These are phyloP conservation scores for Zaprionus nigranus DNA, from an alignment of 1,140 invertebrate genomes.

Conservation along the genomic window DNA sequence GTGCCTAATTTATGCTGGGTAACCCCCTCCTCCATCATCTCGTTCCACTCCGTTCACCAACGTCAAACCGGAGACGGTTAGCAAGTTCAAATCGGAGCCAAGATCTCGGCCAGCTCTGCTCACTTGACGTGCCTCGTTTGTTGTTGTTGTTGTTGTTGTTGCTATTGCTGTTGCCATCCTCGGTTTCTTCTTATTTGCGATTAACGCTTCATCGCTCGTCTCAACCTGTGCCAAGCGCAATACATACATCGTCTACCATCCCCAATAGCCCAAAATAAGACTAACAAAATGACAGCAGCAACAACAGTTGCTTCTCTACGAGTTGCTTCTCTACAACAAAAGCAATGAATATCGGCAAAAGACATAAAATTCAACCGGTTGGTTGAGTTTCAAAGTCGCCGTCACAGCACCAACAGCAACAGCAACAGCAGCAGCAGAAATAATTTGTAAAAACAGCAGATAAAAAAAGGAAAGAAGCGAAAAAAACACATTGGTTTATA, in stretches of 20 bases:
- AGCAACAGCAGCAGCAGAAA: slow-evolving; percentile 50
- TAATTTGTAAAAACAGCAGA: slow-evolving; percentile 67
- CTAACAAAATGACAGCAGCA: slow-evolving; percentile 46
- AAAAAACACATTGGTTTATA: slow-evolving; percentile 49
- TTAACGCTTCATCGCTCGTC: slow-evolving; percentile 51
- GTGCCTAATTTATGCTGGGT: slow-evolving; percentile 47
- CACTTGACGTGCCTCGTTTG: slow-evolving; percentile 31
- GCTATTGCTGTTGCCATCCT: slow-evolving; percentile 3
- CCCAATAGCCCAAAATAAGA: slow-evolving; percentile 46
- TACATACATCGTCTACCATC: slow-evolving; percentile 28
- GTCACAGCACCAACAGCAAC: slow-evolving; percentile 22
- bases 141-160: background rate
- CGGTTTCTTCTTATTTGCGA: slow-evolving; percentile 48
- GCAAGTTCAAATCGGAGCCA: slow-evolving; percentile 40
- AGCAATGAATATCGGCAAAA: slow-evolving; percentile 55
- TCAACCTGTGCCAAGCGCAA: slow-evolving; percentile 72
- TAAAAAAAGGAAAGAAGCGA: slow-evolving; percentile 25
- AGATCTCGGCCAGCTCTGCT: slow-evolving; percentile 48
- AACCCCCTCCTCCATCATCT: background rate
- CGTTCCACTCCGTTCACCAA: background rate
- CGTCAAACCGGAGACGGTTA: slow-evolving; percentile 16
- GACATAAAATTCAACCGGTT: slow-evolving; percentile 81
- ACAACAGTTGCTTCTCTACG: slow-evolving; percentile 36
- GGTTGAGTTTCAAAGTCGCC: slow-evolving; percentile 65
- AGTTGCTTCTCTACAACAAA: slow-evolving; percentile 39